Evolutionary conservation across 2,113 vertebrate genomes (phyloP), one percentile per base, ranked within the genome.

Genomic region (Pica pica): DNA sequence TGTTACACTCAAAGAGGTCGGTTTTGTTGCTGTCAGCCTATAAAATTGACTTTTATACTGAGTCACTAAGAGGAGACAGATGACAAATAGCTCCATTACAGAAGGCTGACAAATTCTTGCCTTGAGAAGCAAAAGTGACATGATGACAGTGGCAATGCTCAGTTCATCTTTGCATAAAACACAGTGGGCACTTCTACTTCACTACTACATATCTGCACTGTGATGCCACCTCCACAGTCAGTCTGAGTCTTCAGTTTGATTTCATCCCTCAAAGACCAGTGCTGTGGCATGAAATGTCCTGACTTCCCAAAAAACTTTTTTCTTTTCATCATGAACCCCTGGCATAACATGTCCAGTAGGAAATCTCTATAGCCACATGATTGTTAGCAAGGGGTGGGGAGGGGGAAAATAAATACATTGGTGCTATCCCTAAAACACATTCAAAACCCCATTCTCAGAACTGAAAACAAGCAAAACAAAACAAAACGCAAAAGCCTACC

Each of bases 311-410:
- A 60, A 3, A 2, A 6, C 9, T 1, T 20, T 21, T 21, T 37
- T 39, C 47, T 33, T 52, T 31, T 13, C 4, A 19, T 44, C n/a
- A 65, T n/a, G 26, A 92, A 75, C 41, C 16, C 15, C 57, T 46
- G 26, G 24, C 22, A 31, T 47, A 64, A 1, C 1, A 53, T 11
- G 23, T 49, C 55, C 31, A 23, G n/a, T 30, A 63, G 16, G 10
- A 69, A 86, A 13, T 33, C 50, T 41, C 46, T 76, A 19, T 1
- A 76, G 39, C 16, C 41, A 27, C 18, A 35, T 19, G n/a, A 24
- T 55, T 46, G 8, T 33, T 39, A 65, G 9, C 4, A 28, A 33
- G 2, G 10, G 2, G 4, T 11, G 4, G 7, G 2, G 2, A 18
- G 4, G 5, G 4, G 2, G 2, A 3, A 2, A 15, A 50, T 6